Evolutionary conservation across 2,113 vertebrate species (phyloP), one percentile per base, ranked within the genome.

Genomic region (Gobiocypris rarus): DNA sequence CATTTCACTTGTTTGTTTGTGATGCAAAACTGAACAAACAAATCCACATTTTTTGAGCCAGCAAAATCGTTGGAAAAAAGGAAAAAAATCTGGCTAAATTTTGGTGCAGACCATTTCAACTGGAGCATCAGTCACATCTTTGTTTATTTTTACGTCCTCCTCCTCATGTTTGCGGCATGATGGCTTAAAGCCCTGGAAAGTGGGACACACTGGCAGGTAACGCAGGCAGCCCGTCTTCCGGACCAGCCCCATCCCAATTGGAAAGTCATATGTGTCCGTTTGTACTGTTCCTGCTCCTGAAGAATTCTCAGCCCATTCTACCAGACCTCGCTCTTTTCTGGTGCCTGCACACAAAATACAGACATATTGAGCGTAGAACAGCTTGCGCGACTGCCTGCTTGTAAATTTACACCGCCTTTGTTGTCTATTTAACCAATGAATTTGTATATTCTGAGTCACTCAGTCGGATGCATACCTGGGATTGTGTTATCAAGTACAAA

Each of bases 401-500:
- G 52, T 11, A 19, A n/a, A 28, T 14, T 15, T 50, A 50, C 48
- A 50, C 13, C 14, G 56, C 5, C 14, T n/a, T 63, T 81, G 14
- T 52, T 65, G n/a, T 5, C 22, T 28, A 8, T 48, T 65, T 17
- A 78, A 74, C 13, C 52, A 82, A n/a, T 2, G 10, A 19, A 5
- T 71, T 50, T 54, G 31, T 45, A 38, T 61, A 22, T 11, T 15
- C 1, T 13, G 11, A 3, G 4, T 82, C 22, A n/a, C 1, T n/a
- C 15, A 61, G 22, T 78, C n/a, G n/a, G 7, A 54, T 19, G 7
- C n/a, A 70, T 95, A 98, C 98, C 98, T 74, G 98, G 96, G 80
- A 99, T 95, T 2, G 98, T 98, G 92, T 99, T 99, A 93, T 99
- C 98, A 41, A 99, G 91, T 73, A 96, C 59, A 86, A 99, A 99